Base-by-base conservation (phyloP, 2,888 invertebrate genomes). In the Galeruca laticollis region DNA sequence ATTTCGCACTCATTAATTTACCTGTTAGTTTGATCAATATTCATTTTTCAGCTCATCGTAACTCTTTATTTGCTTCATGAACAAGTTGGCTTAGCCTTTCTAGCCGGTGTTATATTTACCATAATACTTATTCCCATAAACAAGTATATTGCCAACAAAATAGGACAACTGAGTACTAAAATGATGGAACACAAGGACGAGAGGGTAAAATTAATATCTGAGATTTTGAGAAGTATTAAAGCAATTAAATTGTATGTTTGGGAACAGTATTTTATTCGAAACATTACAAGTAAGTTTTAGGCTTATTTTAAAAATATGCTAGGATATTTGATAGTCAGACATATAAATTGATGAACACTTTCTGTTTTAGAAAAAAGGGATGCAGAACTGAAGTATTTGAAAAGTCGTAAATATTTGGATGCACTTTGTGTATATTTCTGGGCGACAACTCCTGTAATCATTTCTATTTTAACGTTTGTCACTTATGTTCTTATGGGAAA, bases 391-490 rank as follows among this genome's bases (percentile, higher is more conserved):
- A 89, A 90, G 68, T 93, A 92, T 83, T 86, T 98, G 69, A 92
- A 92, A 76, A 92, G 93, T 9, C 89, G 97, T 71, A 99, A 99
- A 87, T 99, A 98, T 86, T 86, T 99, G 75, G 99, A 99, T 87
- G 99, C 99, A 0, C 86, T 97, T 71, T 99, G 99, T 86, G 99
- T 99, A 13, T 99, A 96, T 84, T 94, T 99, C 84, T 99, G 99
- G 99, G 99, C 99, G 0, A 96, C 97, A 0, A 98, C 98, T 8
- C 99, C 99, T 0, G 95, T 98, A 31, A 83, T 96, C 20, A 95
- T 96, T 79, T 93, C 95, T 2, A 90, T 96, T 69, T 86, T 96
- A 10, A 96, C 96, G 0, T 93, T 97, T 80, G 90, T 91, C 13
- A 91, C 93, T 8, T 95, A 94, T 80, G 91, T 92, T 31, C 84